A percentile compares a stretch with the other conserved stretches of the same genome.
These are phyloP conservation scores for Rana temporaria DNA, from an alignment of 2,113 vertebrate genomes.

Conservation along the genomic window DNA sequence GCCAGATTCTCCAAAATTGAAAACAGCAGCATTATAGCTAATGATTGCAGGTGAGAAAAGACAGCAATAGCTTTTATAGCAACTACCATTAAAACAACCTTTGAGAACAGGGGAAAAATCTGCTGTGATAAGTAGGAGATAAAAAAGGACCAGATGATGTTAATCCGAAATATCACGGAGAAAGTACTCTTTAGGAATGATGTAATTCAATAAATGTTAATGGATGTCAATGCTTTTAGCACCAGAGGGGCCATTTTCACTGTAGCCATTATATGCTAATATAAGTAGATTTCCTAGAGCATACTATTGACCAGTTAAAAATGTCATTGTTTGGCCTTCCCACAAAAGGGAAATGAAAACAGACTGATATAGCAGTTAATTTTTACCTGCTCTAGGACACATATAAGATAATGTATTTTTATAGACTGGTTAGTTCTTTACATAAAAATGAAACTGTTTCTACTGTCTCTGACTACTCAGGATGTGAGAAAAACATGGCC, in stretches of 20 bases:
- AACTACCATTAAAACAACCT: conserved; percentile 2
- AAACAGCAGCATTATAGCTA: conserved; percentile 12
- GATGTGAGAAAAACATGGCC: no score
- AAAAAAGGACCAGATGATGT: conserved; percentile 9
- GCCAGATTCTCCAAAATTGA: no score
- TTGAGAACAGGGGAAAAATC: background rate
- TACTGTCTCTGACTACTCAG: no score
- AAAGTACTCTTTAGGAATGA: background rate
- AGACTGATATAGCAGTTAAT: background rate
- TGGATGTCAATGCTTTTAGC: conserved; percentile 12
- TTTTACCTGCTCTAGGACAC: background rate
- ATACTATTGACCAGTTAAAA: conserved; percentile 2
- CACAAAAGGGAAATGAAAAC: background rate
- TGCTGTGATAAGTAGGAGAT: background rate
- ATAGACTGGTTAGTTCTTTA: background rate
- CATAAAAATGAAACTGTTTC: background rate
- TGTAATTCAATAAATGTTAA: conserved; percentile 18
- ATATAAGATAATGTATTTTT: background rate
- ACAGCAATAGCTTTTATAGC: conserved; percentile 3
- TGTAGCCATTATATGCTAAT: conserved; percentile 1
- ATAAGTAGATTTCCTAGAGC: conserved; percentile 5
- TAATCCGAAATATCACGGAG: background rate
- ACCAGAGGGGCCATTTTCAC: background rate
- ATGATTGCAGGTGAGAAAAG: background rate
- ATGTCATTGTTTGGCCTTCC: background rate